Conservation (phyloP, 2,888 invertebrate genomes). For the Euphydryas editha region DNA sequence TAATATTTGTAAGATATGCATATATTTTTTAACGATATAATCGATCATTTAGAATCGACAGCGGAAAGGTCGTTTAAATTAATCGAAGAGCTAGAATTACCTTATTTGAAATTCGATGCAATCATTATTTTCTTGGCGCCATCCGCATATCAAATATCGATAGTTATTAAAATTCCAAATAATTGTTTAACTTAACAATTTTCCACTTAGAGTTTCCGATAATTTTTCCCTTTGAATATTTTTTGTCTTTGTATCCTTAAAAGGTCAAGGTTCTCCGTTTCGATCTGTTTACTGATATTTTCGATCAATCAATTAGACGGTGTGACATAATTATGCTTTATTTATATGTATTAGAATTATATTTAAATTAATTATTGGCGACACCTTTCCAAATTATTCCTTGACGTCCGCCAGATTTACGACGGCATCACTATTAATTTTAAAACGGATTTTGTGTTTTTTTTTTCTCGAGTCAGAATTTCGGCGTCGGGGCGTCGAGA, state of each 20-base stretch:
- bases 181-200: background rate
- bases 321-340: background rate
- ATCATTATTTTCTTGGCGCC: conserved; percentile 36
- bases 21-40: conserved; percentile 21
- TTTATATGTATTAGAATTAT: conserved; percentile 14
- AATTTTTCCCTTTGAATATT: background rate
- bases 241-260: background rate
- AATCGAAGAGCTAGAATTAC: conserved; percentile 7
- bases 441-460: conserved; percentile 34
- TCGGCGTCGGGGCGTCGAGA: conserved; percentile 32
- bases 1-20: conserved; percentile 19
- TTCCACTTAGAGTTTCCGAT: background rate
- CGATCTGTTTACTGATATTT: background rate
- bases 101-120: conserved; percentile 16
- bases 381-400: conserved; percentile 35
- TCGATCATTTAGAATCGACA: conserved; percentile 19
- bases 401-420: conserved; percentile 31
- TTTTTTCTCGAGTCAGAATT: conserved; percentile 11
- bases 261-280: background rate
- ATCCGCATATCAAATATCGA: conserved; percentile 25
- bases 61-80: conserved; percentile 26
- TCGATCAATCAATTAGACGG: background rate
- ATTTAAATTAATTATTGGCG: conserved; percentile 26
- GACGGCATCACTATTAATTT: conserved; percentile 29
- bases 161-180: no score